Evolutionary conservation across 92 coral and sea anemone genomes (phyloP), one percentile per base, ranked within the genome.

Genomic region (Virgularia gustaviana): DNA sequence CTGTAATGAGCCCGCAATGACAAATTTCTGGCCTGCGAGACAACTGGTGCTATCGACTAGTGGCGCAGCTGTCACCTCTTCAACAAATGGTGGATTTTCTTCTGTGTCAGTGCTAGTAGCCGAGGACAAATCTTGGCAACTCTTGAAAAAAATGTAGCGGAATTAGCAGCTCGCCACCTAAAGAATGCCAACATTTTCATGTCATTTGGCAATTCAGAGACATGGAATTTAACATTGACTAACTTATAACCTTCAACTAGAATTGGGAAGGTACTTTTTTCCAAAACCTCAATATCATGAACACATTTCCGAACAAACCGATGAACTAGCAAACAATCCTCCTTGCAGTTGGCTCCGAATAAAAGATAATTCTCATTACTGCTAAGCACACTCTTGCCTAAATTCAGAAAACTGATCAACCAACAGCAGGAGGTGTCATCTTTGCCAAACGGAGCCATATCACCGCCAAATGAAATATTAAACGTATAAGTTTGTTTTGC

Each of bases 1-100:
- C 61, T 54, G 16, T 27, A 54, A 27, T 54, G 61, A 54, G 23
- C 61, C 61, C 11, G 61, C 61, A 54, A 54, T 19, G 61, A 20
- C 61, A 54, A 54, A 54, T 54, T 27, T 54, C 11, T 24, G 22
- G 11, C 61, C 61, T 18, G 1, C 23, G 30, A 54, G 61, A 24
- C 61, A 54, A 54, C 61, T 10, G 12, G 12, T 19, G 25, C 22
- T 54, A n/a, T n/a, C n/a, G n/a, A n/a, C n/a, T n/a, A n/a, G n/a
- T n/a, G n/a, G n/a, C n/a, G n/a, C n/a, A n/a, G n/a, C n/a, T n/a
- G n/a, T n/a, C n/a, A n/a, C n/a, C n/a, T n/a, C n/a, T n/a, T n/a
- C n/a, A n/a, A n/a, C n/a, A n/a, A n/a, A n/a, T n/a, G n/a, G n/a
- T n/a, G n/a, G n/a, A n/a, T n/a, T n/a, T n/a, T n/a, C n/a, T n/a